phyloP scores from a whole-genome alignment of 2,797 vertebrate genomes.

The Dendrocincla tyrannina region DNA sequence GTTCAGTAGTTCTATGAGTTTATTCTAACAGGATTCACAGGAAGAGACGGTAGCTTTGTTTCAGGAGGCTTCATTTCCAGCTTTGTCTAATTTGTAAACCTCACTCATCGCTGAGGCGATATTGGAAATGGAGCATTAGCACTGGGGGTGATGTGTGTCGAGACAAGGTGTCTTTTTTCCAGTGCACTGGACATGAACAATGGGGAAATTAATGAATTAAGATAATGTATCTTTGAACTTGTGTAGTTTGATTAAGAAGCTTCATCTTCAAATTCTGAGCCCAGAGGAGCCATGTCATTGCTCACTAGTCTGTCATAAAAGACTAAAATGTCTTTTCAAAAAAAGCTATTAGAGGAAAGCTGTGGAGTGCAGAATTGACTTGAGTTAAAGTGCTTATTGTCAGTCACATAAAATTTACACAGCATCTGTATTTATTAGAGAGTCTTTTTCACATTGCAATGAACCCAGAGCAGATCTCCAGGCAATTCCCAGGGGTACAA shows the following conservation, averaged over 20 bases:
- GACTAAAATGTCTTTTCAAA: conserved; percentile 20
- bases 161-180: conserved; percentile 58
- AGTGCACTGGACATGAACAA: conserved; percentile 68
- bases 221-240: conserved; percentile 69
- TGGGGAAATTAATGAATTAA: conserved; percentile 69
- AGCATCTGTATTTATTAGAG: background rate
- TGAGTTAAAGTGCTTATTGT: background rate
- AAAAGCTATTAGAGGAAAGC: conserved; percentile 10
- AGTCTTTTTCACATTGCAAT: background rate
- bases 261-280: conserved; percentile 52
- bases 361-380: background rate
- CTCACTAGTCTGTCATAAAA: conserved; percentile 43
- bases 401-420: background rate
- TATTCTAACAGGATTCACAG: background rate
- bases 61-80: background rate
- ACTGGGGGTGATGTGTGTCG: background rate
- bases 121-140: background rate
- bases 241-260: conserved; percentile 38
- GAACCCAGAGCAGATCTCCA: background rate
- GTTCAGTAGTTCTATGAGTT: background rate
- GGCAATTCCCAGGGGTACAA: background rate
- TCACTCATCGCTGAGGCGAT: conserved; percentile 27
- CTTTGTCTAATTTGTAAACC: background rate
- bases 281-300: conserved; percentile 42
- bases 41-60: background rate